These are phyloP conservation scores for Fulica atra DNA, from an alignment of 2,113 vertebrate genomes.

Conservation along the genomic window DNA sequence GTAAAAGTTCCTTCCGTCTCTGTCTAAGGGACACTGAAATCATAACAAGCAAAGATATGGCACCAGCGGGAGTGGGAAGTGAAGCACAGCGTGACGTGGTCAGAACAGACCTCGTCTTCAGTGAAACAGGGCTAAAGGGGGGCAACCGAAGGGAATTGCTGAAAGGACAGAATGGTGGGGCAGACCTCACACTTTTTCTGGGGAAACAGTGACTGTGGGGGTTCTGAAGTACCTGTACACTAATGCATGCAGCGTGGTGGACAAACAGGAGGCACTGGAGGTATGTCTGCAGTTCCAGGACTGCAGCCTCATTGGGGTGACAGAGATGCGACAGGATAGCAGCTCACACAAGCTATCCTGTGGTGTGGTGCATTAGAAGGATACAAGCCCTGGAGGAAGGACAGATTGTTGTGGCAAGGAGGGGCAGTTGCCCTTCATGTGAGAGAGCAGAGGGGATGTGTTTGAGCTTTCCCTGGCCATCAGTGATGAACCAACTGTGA, in stretches of 20 bases:
- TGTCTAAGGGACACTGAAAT: background rate
- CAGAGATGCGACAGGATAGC: background rate
- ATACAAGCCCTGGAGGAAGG: background rate
- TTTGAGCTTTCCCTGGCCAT: background rate
- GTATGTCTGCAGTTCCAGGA: background rate
- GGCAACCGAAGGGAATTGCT: background rate
- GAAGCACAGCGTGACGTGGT: background rate
- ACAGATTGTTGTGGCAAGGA: background rate
- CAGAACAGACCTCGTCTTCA: accelerated
- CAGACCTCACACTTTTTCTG: background rate
- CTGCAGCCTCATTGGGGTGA: background rate
- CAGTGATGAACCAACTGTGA: background rate
- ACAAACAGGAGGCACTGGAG: background rate
- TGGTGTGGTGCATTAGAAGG: background rate
- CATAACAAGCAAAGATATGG: background rate
- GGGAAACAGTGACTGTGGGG: background rate
- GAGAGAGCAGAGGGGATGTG: background rate
- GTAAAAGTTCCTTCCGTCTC: background rate
- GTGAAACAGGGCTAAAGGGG: background rate
- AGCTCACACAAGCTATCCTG: background rate
- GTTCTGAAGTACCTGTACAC: background rate
- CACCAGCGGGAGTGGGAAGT: background rate
- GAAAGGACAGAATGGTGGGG: background rate
- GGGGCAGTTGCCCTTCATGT: background rate
- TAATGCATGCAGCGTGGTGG: background rate